These are phyloP conservation scores for Carpatolechia fugitivella DNA, from an alignment of 2,888 invertebrate genomes.

Conservation along the genomic window DNA sequence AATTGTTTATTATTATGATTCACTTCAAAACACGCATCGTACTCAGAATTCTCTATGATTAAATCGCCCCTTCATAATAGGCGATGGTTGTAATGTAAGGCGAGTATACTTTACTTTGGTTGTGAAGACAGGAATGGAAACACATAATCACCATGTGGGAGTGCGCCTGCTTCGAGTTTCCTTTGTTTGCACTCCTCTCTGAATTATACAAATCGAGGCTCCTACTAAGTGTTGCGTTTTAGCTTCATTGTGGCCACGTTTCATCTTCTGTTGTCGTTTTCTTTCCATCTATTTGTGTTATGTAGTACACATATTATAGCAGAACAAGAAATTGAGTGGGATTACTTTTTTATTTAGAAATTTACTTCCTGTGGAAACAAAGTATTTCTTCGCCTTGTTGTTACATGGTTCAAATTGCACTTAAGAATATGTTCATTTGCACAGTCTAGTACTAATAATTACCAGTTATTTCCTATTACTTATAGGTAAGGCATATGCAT, in stretches of 20 bases:
- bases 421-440: too few relatives aligned
- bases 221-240: slow-evolving; percentile 6
- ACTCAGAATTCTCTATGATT: not conserved
- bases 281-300: not conserved
- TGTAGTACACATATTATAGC: too few relatives aligned
- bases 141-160: slow-evolving; percentile 23
- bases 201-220: slow-evolving; percentile 25
- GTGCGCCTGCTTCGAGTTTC: slow-evolving; percentile 18
- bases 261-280: not conserved
- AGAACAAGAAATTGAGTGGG: too few relatives aligned
- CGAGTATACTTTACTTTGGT: not conserved
- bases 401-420: too few relatives aligned
- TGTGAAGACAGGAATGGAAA: slow-evolving; percentile 22
- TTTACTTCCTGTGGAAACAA: too few relatives aligned
- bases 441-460: too few relatives aligned
- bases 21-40: not conserved
- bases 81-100: not conserved
- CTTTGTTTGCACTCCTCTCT: slow-evolving; percentile 24
- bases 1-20: slow-evolving; percentile 6
- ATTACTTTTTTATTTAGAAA: too few relatives aligned
- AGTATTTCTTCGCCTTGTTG: too few relatives aligned
- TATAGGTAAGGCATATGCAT: slow-evolving; percentile 14
- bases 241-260: too few relatives aligned
- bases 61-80: not conserved
- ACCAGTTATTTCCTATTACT: too few relatives aligned